Evolutionary conservation across 2,888 invertebrate genomes (phyloP), one percentile per base, ranked within the genome.

Genomic region (Mythimna lalbum): DNA sequence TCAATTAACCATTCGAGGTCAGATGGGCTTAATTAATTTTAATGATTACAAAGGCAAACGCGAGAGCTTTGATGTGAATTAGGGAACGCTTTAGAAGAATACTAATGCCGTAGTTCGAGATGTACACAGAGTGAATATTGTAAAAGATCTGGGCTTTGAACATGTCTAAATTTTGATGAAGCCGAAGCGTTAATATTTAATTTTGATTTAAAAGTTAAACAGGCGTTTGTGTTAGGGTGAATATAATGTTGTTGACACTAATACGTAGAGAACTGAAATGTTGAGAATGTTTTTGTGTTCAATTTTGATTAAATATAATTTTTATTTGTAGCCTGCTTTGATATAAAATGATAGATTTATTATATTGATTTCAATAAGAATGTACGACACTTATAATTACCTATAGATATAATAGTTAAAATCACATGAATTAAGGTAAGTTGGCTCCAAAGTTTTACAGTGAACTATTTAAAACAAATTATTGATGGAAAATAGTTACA

Each of bases 11-110:
- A 27, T 69, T 74, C 59, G 59, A 72, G 73, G 73, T 70, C 69
- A 65, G 50, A 69, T 55, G 39, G 57, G 62, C 31, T 74, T 85
- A 80, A 76, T 85, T 82, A 73, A 66, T 69, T 73, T 72, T 27
- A 63, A 39, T 72, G 33, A 68, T 77, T 50, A 60, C 64, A 70
- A 78, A 72, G 62, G 56, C 33, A 63, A 80, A 70, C 57, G 72
- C 31, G 57, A 61, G 31, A 33, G 33, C 70, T 79, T 78, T 81
- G 70, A 73, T 72, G 69, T 65, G 52, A 65, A 73, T 76, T 57
- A 50, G 39, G 31, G 49, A 67, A 43, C 57, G 31, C 31, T 56
- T 59, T 55, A 57, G 69, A 84, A 81, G 27, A 78, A 64, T 84
- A 69, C 50, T 23, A 62, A 76, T 67, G 62, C 10, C 10, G 33